These are phyloP conservation scores for Aplocera efformata DNA, from an alignment of 2,888 invertebrate genomes.

Conservation along the genomic window DNA sequence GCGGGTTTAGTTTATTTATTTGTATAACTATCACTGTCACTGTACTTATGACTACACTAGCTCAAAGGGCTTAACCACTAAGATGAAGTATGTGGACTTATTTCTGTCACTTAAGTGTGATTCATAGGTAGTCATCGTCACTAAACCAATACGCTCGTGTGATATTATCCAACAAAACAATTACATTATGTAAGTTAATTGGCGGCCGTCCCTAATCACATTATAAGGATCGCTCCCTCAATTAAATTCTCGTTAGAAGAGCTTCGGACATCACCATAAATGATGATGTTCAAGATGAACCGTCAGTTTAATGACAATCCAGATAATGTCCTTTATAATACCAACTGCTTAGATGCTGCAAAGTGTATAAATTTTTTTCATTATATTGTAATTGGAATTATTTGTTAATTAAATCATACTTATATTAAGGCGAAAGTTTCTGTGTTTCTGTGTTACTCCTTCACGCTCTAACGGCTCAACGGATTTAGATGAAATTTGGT, in stretches of 20 bases:
- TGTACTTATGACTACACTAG: no score
- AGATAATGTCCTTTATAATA: constrained; percentile 9
- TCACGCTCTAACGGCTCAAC: no score
- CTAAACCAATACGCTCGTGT: constrained; percentile 17
- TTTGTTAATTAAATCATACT: no score
- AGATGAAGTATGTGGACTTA: no score
- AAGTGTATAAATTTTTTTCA: neutral
- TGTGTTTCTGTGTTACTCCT: no score
- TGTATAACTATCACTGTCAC: no score
- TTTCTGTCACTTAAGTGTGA: no score
- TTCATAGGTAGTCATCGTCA: neutral
- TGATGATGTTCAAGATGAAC: constrained; percentile 33
- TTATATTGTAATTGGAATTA: no score
- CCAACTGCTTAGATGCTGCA: neutral
- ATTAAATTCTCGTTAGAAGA: constrained; percentile 75
- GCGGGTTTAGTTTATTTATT: no score
- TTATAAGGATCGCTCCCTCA: constrained; percentile 70
- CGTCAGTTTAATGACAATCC: constrained; percentile 10
- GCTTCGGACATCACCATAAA: constrained; percentile 42
- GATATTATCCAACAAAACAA: constrained; percentile 57
- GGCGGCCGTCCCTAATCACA: constrained; percentile 57
- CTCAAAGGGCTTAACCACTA: no score
- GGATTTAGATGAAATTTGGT: no score
- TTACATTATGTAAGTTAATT: constrained; percentile 73
- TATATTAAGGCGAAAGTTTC: no score